phyloP scores from a whole-genome alignment of 2,797 vertebrate species.

The Anolis apletophallus region DNA sequence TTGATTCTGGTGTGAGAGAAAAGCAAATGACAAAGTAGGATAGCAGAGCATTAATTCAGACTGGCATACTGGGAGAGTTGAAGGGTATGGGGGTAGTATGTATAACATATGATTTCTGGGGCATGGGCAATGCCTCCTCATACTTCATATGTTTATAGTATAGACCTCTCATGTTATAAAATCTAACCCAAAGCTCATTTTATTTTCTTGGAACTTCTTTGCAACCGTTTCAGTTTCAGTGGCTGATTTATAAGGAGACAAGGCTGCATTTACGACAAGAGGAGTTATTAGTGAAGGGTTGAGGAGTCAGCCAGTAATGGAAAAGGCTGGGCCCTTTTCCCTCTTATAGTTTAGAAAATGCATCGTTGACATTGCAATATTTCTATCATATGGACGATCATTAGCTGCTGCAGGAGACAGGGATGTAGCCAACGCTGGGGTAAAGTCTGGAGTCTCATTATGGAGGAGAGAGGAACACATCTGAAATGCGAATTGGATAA shows the following conservation, averaged over 20 bases:
- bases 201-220: not conserved
- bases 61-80: no score
- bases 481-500: not conserved
- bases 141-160: not conserved
- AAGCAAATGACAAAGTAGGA: no score
- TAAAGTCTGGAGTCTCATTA: not conserved
- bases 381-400: not conserved
- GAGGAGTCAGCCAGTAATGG: slow-evolving; percentile 11
- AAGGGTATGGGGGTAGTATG: no score
- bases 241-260: slow-evolving; percentile 24
- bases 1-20: no score
- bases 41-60: no score
- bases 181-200: not conserved
- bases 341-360: not conserved
- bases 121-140: not conserved
- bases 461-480: not conserved
- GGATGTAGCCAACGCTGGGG: not conserved
- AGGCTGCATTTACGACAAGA: slow-evolving; percentile 2
- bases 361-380: not conserved
- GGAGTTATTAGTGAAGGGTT: not conserved
- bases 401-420: not conserved
- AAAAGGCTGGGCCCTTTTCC: not conserved
- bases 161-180: not conserved
- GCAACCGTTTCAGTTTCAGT: slow-evolving; percentile 5
- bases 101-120: not conserved